Percentiles rank a stretch among this genome's conserved stretches.
Conservation (phyloP, 2,888 invertebrate species). For the Eristalinus aeneus region DNA sequence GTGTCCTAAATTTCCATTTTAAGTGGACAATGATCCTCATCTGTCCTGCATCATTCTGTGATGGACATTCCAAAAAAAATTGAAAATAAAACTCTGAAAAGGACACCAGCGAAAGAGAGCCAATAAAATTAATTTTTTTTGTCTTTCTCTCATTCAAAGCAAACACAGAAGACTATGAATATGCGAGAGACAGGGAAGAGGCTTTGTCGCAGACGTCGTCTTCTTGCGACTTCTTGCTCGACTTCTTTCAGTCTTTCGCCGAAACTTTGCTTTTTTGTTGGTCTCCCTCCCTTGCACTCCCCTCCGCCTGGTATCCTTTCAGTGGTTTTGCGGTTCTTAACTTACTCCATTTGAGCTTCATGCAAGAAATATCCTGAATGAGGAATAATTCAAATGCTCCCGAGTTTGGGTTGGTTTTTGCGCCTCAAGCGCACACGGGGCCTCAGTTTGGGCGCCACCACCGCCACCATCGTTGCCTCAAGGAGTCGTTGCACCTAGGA, state of each 20-base stretch:
- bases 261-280: not conserved
- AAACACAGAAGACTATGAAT: constrained; percentile 42
- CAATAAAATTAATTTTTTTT: constrained; percentile 45
- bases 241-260: constrained; percentile 7
- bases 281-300: not conserved
- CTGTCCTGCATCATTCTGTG: not conserved
- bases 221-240: not conserved
- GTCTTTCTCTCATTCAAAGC: constrained; percentile 40
- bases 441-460: too few relatives aligned
- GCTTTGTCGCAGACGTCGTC: not conserved
- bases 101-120: constrained; percentile 11
- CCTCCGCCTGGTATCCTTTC: constrained; percentile 2
- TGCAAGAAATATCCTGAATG: constrained; percentile 48
- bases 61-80: not conserved
- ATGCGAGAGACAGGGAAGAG: not conserved
- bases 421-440: not conserved
- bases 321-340: constrained; percentile 63
- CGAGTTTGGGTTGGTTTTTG: not conserved
- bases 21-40: constrained; percentile 49
- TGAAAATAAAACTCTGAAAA: not conserved
- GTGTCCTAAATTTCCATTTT: constrained; percentile 35
- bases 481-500: constrained; percentile 53
- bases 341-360: constrained; percentile 64
- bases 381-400: constrained; percentile 31
- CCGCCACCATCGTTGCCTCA: not conserved